Conservation (phyloP, 1,140 invertebrate species). For the Cheumatopsyche charites region DNA sequence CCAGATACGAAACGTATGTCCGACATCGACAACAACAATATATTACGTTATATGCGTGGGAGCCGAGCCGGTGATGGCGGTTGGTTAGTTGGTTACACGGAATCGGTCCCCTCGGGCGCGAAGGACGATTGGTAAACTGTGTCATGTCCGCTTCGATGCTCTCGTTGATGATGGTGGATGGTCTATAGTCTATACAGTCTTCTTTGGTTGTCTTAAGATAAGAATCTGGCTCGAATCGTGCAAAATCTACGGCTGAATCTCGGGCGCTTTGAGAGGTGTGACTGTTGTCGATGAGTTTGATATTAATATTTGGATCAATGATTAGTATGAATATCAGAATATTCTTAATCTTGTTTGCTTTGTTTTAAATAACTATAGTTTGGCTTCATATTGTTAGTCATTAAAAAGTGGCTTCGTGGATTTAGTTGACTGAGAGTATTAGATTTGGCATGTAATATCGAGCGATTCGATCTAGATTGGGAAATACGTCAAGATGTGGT, state of each 20-base stretch:
- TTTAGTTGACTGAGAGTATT: too few species aligned
- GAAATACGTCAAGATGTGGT: too few species aligned
- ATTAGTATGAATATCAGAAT: background rate
- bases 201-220: background rate
- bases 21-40: too few species aligned
- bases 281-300: too few species aligned
- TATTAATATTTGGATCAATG: background rate
- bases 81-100: background rate
- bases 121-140: conserved; percentile 15
- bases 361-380: too few species aligned
- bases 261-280: background rate
- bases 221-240: too few species aligned
- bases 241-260: too few species aligned
- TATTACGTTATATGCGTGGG: conserved; percentile 2
- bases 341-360: too few species aligned
- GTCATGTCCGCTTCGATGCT: conserved; percentile 12
- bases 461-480: too few species aligned
- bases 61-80: background rate
- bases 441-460: too few species aligned
- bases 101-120: background rate
- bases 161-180: background rate
- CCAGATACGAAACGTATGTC: conserved; percentile 6
- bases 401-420: too few species aligned
- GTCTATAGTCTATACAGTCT: background rate
- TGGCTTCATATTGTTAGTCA: too few species aligned